Percentiles rank a stretch among this genome's conserved stretches.
Evolutionary conservation across 2,113 vertebrate species (phyloP).

Genomic region (Psittacus erithacus): DNA sequence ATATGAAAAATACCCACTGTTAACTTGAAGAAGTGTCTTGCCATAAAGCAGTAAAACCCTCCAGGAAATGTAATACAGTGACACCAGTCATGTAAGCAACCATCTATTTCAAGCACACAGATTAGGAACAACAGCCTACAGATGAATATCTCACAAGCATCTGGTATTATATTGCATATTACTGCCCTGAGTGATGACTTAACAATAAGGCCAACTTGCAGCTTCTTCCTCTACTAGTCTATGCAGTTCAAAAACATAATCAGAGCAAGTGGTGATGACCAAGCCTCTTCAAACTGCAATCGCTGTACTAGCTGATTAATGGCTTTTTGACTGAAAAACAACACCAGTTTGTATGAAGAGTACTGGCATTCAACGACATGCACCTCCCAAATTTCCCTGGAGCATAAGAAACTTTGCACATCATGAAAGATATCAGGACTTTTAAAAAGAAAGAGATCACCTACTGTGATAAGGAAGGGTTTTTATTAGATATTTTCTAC

Average conservation of each 20-base stretch:
- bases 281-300: background rate
- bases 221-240: background rate
- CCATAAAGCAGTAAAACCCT: background rate
- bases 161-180: background rate
- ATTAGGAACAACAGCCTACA: slow-evolving; percentile 3
- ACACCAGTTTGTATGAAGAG: background rate
- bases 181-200: background rate
- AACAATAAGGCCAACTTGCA: background rate
- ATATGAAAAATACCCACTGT: background rate
- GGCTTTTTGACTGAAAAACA: background rate
- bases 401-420: background rate
- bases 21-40: background rate
- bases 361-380: background rate
- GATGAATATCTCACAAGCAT: slow-evolving; percentile 4
- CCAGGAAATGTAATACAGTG: background rate
- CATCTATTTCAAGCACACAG: background rate
- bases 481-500: background rate
- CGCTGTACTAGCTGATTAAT: background rate
- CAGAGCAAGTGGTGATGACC: background rate
- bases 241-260: background rate
- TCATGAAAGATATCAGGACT: background rate
- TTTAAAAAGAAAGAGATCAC: background rate
- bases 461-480: background rate
- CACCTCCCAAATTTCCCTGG: background rate
- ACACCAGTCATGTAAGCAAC: background rate